A percentile compares a stretch with the other conserved stretches of the same genome.
Evolutionary conservation across 1,140 invertebrate species (phyloP).

Genomic region (Solenopsis invicta): DNA sequence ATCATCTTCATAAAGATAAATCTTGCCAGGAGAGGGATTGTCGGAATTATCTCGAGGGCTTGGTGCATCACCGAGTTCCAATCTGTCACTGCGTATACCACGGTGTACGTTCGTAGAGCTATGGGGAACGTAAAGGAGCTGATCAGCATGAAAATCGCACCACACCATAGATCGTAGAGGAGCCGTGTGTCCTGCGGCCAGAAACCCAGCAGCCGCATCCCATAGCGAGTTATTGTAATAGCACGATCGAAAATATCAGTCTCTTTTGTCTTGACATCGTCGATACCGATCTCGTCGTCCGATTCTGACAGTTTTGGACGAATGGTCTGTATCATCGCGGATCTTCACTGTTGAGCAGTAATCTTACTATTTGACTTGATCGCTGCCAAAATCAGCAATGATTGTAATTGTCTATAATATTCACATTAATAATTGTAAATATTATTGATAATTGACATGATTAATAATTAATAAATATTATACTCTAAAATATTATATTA

Average conservation of each 20-base stretch:
- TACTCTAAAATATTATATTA: too few relatives aligned
- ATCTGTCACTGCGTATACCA: background rate
- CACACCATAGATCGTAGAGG: background rate
- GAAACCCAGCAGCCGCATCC: background rate
- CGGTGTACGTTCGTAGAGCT: background rate
- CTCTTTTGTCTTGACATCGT: background rate
- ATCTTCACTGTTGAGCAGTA: background rate
- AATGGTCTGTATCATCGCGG: background rate
- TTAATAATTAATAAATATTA: background rate
- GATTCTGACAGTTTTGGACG: background rate
- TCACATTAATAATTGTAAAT: background rate
- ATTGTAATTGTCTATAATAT: too few relatives aligned
- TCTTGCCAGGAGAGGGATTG: background rate
- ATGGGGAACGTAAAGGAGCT: background rate
- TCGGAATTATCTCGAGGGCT: background rate
- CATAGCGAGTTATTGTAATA: background rate
- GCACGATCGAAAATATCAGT: background rate
- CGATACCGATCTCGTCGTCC: background rate
- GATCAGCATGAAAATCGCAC: background rate
- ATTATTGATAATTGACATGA: background rate
- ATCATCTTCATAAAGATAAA: conserved; percentile 5
- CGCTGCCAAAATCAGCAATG: too few relatives aligned
- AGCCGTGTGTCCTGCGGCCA: background rate
- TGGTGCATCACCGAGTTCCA: background rate
- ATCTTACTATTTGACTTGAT: background rate